Conservation (phyloP, 2,113 vertebrate species). For the Heterotis niloticus region DNA sequence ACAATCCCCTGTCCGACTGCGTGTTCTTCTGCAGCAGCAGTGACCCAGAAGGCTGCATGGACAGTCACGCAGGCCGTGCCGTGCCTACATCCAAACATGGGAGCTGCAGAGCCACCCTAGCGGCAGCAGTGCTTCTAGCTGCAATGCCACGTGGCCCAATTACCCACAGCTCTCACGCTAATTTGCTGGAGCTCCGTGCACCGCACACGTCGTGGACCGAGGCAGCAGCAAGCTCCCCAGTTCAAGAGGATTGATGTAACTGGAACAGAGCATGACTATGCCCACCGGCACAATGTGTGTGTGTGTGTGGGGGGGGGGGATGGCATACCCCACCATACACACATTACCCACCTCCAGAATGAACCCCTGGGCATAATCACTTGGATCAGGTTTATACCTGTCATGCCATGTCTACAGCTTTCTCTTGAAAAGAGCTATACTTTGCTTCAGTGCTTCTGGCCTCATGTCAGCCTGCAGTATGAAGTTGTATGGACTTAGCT, state of each 20-base stretch:
- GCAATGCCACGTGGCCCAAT: background rate
- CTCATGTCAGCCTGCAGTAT: background rate
- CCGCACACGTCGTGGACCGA: background rate
- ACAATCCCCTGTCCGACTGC: background rate
- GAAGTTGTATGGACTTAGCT: background rate
- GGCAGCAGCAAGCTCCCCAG: background rate
- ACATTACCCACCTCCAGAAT: background rate
- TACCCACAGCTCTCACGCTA: background rate
- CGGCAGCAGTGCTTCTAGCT: background rate
- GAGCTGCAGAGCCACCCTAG: background rate
- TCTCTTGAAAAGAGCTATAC: background rate
- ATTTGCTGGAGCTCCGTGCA: background rate
- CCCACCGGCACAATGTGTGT: constrained; percentile 3
- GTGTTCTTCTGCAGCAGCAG: background rate
- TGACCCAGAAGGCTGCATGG: background rate
- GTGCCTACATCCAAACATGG: background rate
- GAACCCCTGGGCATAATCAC: background rate
- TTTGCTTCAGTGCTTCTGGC: background rate
- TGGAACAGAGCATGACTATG: background rate
- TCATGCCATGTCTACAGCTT: background rate
- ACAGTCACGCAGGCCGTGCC: background rate
- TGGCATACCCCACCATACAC: background rate
- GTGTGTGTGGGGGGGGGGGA: background rate
- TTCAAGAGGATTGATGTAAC: constrained; percentile 11
- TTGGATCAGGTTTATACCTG: constrained; percentile 1